A percentile compares a stretch with the other conserved stretches of the same genome.
Conservation (phyloP, 2,113 vertebrate species). For the pig (Sus scrofa) region T2T-Sscrofa CM000820.6:107614001-107614500, state of each 20-base stretch:
- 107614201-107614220: not conserved
- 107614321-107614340: not conserved
- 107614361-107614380: slow-evolving; percentile 32
- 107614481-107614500: too few species aligned
- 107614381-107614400: not conserved
- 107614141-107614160: not conserved
- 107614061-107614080: not conserved
- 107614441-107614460: not conserved
- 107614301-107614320: not conserved
- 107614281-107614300: not conserved
- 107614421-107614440: not conserved
- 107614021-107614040: not conserved
- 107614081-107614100: not conserved
- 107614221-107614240: not conserved
- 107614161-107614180: not conserved
- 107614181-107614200: not conserved
- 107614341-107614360: not conserved
- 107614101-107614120: not conserved
- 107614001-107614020: not conserved
- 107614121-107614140: not conserved
- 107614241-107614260: not conserved
- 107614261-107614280: not conserved
- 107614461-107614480: too few species aligned
- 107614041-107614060: not conserved
- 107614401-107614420: not conserved